Evolutionary conservation across 2,113 vertebrate species (phyloP).

Genomic region (Cyrtonyx montezumae): DNA sequence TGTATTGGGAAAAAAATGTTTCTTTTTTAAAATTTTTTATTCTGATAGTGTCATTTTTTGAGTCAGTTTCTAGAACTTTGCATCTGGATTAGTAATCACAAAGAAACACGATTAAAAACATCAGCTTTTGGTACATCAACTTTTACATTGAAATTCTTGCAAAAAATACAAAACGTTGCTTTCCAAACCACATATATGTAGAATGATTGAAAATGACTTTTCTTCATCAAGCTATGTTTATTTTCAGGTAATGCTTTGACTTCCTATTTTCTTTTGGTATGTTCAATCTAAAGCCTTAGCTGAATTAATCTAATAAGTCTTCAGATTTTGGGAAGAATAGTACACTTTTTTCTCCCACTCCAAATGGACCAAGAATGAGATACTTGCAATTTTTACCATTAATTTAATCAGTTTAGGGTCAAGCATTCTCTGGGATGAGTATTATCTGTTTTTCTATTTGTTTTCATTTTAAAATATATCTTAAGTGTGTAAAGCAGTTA

Average conservation of each 20-base stretch:
- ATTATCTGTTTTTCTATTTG: not conserved
- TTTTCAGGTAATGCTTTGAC: not conserved
- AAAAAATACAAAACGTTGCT: not conserved
- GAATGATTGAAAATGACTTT: not conserved
- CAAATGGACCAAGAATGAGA: not conserved
- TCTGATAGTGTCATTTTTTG: not conserved
- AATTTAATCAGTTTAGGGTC: not conserved
- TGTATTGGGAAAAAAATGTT: not conserved
- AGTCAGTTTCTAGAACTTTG: not conserved
- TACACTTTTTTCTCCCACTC: not conserved
- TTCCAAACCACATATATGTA: rapidly evolving
- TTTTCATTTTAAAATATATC: not conserved
- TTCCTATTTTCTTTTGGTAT: not conserved
- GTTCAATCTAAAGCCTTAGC: not conserved
- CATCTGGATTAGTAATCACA: not conserved
- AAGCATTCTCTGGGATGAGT: not conserved
- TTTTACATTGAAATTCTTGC: not conserved
- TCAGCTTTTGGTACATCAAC: rapidly evolving
- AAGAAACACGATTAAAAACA: not conserved
- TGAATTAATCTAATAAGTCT: not conserved
- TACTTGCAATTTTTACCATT: not conserved
- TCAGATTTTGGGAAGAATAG: not conserved
- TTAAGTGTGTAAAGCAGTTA: not conserved
- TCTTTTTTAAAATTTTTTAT: no score
- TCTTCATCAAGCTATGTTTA: not conserved